Conservation (phyloP, 2,888 invertebrate species). For the Apomyelois bistriatella region DNA sequence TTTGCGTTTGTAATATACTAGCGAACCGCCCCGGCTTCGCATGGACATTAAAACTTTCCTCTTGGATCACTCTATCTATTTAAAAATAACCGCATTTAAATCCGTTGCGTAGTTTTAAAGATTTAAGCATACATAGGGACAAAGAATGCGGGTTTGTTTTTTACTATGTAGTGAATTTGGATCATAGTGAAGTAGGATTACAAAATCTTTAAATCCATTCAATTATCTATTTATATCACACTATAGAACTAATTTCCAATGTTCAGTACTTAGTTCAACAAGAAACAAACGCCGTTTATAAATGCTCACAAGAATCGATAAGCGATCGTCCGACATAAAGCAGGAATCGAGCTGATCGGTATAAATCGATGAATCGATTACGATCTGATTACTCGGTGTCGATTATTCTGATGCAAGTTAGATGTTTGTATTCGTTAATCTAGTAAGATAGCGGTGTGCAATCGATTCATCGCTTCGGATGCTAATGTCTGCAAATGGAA, state of each 20-base stretch:
- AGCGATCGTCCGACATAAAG: conserved; percentile 26
- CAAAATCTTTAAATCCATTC: background rate
- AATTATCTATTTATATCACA: background rate
- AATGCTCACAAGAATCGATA: conserved; percentile 23
- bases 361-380: conserved; percentile 43
- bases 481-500: too few relatives aligned
- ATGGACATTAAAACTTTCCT: too few relatives aligned
- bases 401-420: conserved; percentile 76
- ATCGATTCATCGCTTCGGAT: background rate
- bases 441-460: conserved; percentile 24
- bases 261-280: conserved; percentile 4
- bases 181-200: too few relatives aligned
- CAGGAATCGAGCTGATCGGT: conserved; percentile 38
- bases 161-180: too few relatives aligned
- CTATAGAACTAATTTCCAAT: conserved; percentile 8
- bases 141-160: too few relatives aligned
- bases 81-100: too few relatives aligned
- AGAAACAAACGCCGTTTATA: conserved; percentile 20
- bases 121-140: too few relatives aligned
- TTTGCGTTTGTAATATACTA: too few relatives aligned
- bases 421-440: conserved; percentile 74
- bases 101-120: too few relatives aligned
- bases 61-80: too few relatives aligned
- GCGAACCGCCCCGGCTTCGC: too few relatives aligned
- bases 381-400: conserved; percentile 73